Conservation (phyloP, 2,113 vertebrate genomes). For the Columba livia region DNA sequence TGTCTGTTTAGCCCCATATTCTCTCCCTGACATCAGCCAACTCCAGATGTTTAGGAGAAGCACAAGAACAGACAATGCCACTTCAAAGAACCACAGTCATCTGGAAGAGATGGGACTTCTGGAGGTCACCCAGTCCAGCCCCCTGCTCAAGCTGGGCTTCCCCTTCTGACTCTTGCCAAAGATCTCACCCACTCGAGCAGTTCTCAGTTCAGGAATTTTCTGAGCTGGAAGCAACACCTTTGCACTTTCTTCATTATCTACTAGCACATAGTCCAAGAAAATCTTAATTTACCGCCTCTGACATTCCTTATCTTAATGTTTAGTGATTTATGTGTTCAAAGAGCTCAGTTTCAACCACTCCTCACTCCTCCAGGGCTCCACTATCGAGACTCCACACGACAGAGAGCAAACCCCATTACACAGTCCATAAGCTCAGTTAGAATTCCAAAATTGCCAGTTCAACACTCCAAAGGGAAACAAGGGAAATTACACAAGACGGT, state of each 20-base stretch:
- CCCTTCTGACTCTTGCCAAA: neutral
- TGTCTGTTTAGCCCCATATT: neutral
- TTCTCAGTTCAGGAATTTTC: neutral
- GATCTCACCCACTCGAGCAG: neutral
- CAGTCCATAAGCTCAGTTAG: neutral
- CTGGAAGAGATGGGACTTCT: neutral
- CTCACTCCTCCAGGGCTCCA: neutral
- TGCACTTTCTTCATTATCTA: neutral
- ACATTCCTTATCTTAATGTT: neutral
- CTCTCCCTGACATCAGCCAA: neutral
- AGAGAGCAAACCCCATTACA: neutral
- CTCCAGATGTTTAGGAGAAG: conserved; percentile 8
- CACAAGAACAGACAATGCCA: neutral
- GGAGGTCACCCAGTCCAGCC: neutral
- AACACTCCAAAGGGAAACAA: neutral
- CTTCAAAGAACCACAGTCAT: conserved; percentile 3
- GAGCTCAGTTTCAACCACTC: neutral
- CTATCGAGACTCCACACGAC: neutral
- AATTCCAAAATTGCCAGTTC: neutral
- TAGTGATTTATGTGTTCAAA: neutral
- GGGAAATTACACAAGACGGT: neutral
- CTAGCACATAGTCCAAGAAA: neutral
- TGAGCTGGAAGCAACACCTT: neutral
- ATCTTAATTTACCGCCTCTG: neutral
- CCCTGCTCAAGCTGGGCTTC: neutral